phyloP scores from a whole-genome alignment of 2,888 invertebrate genomes.

The Thymelicus sylvestris region DNA sequence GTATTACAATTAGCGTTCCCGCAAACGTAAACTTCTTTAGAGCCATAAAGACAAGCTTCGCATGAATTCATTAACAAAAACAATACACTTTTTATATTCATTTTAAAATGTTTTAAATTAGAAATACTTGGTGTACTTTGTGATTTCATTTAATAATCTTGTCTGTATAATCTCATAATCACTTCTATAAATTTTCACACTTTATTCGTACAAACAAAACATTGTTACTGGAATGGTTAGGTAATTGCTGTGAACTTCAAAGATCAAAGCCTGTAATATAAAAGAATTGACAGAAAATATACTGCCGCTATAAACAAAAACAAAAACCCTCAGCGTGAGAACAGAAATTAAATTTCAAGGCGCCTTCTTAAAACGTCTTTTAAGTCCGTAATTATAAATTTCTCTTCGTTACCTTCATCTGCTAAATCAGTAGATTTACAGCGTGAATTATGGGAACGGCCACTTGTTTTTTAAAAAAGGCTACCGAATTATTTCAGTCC shows the following conservation, averaged over 20 bases:
- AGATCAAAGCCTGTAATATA: too few species aligned
- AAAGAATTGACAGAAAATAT: too few species aligned
- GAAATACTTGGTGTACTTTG: not conserved
- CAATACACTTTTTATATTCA: not conserved
- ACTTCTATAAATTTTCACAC: too few species aligned
- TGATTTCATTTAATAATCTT: too few species aligned
- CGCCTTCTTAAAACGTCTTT: conserved; percentile 25
- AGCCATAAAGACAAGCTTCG: not conserved
- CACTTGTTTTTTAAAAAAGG: conserved; percentile 27
- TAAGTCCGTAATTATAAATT: conserved; percentile 33
- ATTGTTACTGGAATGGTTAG: too few species aligned
- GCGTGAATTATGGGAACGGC: conserved; percentile 31
- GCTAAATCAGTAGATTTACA: conserved; percentile 33
- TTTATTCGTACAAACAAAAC: too few species aligned
- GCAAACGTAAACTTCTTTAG: not conserved
- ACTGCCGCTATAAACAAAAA: too few species aligned
- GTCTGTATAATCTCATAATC: too few species aligned
- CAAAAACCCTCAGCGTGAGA: conserved; percentile 14
- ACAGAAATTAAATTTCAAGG: conserved; percentile 32
- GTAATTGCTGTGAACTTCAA: too few species aligned
- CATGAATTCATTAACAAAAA: not conserved
- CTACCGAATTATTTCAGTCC: conserved; percentile 21
- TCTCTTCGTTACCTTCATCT: conserved; percentile 33
- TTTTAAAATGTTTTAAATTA: not conserved
- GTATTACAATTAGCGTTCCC: not conserved